Percentiles rank a stretch among this genome's conserved stretches.
These are phyloP conservation scores for Phyllostomus discolor DNA, from an alignment of 2,113 vertebrate species.

Conservation along the genomic window DNA sequence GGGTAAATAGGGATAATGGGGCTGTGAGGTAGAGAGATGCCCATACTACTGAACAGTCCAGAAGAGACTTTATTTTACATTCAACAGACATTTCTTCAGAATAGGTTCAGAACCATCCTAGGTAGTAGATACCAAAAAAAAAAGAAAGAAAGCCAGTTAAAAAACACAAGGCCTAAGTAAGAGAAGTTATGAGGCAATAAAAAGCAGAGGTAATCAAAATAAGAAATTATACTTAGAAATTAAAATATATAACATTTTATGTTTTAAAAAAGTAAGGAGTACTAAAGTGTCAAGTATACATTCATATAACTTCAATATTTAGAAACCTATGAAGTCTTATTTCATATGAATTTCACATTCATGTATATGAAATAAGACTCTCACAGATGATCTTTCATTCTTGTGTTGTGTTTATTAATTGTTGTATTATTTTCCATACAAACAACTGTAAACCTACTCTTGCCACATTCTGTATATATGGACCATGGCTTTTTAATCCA, in stretches of 20 bases:
- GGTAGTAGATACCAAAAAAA: background rate
- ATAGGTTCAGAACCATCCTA: background rate
- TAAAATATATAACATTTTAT: background rate
- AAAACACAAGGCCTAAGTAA: background rate
- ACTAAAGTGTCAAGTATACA: background rate
- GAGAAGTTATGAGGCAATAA: background rate
- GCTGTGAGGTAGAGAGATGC: background rate
- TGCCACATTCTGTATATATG: too few species aligned
- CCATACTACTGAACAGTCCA: background rate
- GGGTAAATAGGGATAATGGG: background rate
- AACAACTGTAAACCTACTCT: too few species aligned
- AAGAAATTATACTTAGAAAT: background rate
- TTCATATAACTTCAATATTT: background rate
- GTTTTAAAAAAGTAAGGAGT: background rate
- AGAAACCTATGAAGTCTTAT: background rate
- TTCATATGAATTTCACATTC: background rate
- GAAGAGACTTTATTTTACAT: background rate
- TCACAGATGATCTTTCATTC: background rate
- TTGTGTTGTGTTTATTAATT: too few species aligned
- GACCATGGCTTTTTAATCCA: too few species aligned
- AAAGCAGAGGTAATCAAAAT: background rate
- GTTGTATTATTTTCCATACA: too few species aligned
- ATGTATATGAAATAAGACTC: too few species aligned
- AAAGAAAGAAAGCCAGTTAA: background rate
- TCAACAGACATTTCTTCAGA: background rate